A percentile compares a stretch with the other conserved stretches of the same genome.
Evolutionary conservation across 1,140 invertebrate genomes (phyloP).

Genomic region (Tetramorium parvispinum): DNA sequence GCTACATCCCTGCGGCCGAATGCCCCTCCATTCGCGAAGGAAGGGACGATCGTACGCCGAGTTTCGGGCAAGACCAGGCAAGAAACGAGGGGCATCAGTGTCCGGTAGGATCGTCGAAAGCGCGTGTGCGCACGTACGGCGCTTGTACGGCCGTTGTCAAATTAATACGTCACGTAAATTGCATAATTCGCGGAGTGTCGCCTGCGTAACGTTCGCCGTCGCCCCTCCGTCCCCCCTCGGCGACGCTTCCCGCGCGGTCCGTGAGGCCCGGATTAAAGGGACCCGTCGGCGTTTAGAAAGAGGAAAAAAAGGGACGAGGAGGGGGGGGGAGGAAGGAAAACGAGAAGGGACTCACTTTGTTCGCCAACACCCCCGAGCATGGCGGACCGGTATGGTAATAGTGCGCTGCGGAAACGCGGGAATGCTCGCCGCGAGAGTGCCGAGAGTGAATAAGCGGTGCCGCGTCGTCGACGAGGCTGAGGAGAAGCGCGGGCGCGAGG

Average conservation of each 20-base stretch:
- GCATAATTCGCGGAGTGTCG: slow-evolving; percentile 61
- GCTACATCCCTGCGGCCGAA: slow-evolving; percentile 74
- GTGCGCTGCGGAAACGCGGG: slow-evolving; percentile 29
- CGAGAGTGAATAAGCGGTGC: slow-evolving; percentile 26
- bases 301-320: background rate
- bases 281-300: slow-evolving; percentile 51
- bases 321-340: background rate
- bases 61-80: slow-evolving; percentile 74
- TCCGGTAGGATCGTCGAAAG: slow-evolving; percentile 66
- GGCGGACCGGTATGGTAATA: slow-evolving; percentile 60
- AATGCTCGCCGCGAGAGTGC: slow-evolving; percentile 32
- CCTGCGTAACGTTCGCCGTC: background rate
- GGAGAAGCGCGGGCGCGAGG: slow-evolving; percentile 29
- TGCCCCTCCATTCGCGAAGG: slow-evolving; percentile 78
- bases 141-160: slow-evolving; percentile 1
- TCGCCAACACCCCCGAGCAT: slow-evolving; percentile 68
- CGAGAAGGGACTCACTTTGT: slow-evolving; percentile 17
- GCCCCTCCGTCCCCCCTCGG: background rate
- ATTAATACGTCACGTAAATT: slow-evolving; percentile 62
- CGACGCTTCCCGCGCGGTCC: background rate
- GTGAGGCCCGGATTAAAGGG: slow-evolving; percentile 70
- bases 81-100: slow-evolving; percentile 78
- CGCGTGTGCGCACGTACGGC: slow-evolving; percentile 15
- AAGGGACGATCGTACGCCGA: slow-evolving; percentile 78
- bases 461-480: background rate